Evolutionary conservation across 2,888 invertebrate genomes (phyloP), one percentile per base, ranked within the genome.

Genomic region (Unio delphinus): DNA sequence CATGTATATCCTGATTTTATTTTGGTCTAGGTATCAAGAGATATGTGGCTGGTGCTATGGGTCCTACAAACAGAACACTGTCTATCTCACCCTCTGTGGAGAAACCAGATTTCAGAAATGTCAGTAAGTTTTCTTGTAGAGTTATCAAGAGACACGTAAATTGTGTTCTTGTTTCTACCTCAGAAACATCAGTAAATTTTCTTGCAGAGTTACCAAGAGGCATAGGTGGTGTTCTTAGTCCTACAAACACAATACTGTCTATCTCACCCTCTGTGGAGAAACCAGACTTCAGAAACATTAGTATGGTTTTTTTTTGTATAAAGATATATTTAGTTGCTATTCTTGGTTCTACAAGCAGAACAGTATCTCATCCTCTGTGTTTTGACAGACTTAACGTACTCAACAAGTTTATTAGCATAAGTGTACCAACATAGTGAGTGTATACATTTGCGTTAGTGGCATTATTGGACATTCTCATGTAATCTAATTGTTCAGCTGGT

Each of bases 21-120:
- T 45, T 67, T 65, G 28, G 66, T 74, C 17, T 72, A 87, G 87
- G 87, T 63, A 69, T 86, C 3, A 81, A 76, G 54, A 84, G 90
- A 62, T 92, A 90, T 83, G 91, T 91, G 4, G 91, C 91, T 61
- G 92, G 92, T 57, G 90, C 92, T 11, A 82, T 92, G 78, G 92
- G 92, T 20, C 92, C 92, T 3, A 92, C 92, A 3, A 92, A 92
- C 81, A 88, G 92, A 78, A 92, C 92, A 0, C 87, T 92, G 26
- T 92, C 92, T 17, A 92, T 92, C 68, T 92, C 92, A 56, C 92
- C 92, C 3, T 92, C 92, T 8, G 92, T 93, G 6, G 92, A 92
- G 78, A 88, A 90, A 72, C 92, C 92, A 34, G 92, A 92, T 54
- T 91, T 87, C 75, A 88, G 92, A 73, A 92, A 92, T 80, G 88